These are phyloP conservation scores for Therioaphis trifolii DNA, from an alignment of 2,888 invertebrate genomes.

Conservation along the genomic window DNA sequence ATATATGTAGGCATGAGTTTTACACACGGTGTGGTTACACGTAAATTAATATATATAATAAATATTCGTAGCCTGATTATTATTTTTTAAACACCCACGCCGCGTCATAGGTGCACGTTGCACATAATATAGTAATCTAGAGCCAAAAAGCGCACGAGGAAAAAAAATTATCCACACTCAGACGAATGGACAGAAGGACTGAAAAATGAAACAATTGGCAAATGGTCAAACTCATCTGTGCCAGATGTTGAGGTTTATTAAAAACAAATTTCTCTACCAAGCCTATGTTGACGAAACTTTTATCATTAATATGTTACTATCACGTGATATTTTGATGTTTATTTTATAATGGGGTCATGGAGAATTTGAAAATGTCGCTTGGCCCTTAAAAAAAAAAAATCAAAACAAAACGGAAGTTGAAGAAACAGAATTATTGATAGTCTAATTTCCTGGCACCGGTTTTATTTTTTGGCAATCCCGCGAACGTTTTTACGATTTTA, in stretches of 20 bases:
- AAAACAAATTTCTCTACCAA: conserved; percentile 42
- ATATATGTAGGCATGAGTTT: no score
- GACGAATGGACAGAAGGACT: conserved; percentile 39
- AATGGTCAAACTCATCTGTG: conserved; percentile 45
- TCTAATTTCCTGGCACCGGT: conserved; percentile 19
- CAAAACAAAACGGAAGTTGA: conserved; percentile 29
- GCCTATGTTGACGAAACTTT: conserved; percentile 33
- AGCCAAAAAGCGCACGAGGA: conserved; percentile 53
- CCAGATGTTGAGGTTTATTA: conserved; percentile 57
- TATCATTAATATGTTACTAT: conserved; percentile 16
- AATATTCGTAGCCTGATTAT: conserved; percentile 8
- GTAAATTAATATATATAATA: neutral
- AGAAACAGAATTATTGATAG: conserved; percentile 30
- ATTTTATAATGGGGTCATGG: conserved; percentile 9
- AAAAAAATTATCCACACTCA: conserved; percentile 43
- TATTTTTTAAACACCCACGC: conserved; percentile 25
- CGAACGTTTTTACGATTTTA: conserved; percentile 1
- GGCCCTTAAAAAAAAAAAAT: neutral
- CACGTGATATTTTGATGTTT: conserved; percentile 8
- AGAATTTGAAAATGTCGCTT: conserved; percentile 29
- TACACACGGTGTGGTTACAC: no score
- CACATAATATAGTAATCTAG: conserved; percentile 35
- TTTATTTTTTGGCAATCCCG: conserved; percentile 34
- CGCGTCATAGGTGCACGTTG: conserved; percentile 30
- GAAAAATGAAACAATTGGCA: conserved; percentile 60